Evolutionary conservation across 2,113 vertebrate genomes (phyloP).

Genomic region (Eleginops maclovinus): DNA sequence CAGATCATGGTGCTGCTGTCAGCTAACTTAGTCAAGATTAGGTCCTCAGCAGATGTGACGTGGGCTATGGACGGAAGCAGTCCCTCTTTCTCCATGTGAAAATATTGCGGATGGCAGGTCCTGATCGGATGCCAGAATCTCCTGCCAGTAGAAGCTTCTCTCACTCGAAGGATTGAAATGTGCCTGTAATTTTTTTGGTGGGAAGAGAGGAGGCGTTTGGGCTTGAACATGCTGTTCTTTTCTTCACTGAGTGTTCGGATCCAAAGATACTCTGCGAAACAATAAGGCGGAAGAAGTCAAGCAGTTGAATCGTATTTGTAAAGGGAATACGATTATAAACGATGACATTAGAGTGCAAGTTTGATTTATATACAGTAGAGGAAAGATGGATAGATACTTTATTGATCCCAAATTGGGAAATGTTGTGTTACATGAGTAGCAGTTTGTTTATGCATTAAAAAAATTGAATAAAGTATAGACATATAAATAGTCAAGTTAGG

Average conservation of each 20-base stretch:
- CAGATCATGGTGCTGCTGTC: constrained; percentile 59
- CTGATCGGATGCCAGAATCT: constrained; percentile 70
- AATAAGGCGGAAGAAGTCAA: constrained; percentile 31
- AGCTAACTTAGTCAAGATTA: constrained; percentile 62
- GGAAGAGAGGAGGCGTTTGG: constrained; percentile 57
- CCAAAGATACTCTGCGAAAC: constrained; percentile 30
- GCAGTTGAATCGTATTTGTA: constrained; percentile 30
- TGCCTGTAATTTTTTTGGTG: constrained; percentile 75
- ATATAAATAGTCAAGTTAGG: too few species aligned
- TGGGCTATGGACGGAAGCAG: constrained; percentile 69
- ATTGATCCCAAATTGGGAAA: too few species aligned
- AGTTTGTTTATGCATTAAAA: too few species aligned
- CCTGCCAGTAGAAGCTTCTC: constrained; percentile 65
- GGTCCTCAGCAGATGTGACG: constrained; percentile 78
- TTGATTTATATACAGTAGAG: too few species aligned
- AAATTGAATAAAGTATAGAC: too few species aligned
- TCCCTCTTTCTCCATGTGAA: constrained; percentile 65
- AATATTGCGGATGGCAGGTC: constrained; percentile 66
- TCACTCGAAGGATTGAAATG: constrained; percentile 78
- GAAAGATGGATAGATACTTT: too few species aligned
- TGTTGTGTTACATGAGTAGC: too few species aligned
- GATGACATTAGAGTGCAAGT: not conserved
- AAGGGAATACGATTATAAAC: constrained; percentile 6
- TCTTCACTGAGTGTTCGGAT: constrained; percentile 51
- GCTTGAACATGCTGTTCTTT: constrained; percentile 70